Evolutionary conservation across 2,113 vertebrate species (phyloP).

Genomic region (Aegithalos caudatus): DNA sequence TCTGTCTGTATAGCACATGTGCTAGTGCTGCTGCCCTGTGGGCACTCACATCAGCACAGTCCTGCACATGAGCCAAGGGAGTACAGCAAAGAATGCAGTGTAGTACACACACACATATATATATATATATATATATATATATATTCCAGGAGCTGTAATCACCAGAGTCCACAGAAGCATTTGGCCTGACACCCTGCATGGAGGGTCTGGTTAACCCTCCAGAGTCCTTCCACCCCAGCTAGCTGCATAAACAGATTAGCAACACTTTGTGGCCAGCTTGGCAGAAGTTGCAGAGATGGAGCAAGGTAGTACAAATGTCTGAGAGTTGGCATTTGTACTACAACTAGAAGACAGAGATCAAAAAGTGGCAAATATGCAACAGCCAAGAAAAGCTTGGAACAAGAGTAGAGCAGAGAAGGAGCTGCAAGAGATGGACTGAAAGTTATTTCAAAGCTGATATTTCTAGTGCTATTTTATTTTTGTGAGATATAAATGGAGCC

Average conservation of each 20-base stretch:
- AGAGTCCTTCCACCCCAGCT: background rate
- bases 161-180: background rate
- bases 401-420: background rate
- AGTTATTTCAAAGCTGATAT: slow-evolving; percentile 11
- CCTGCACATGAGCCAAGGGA: background rate
- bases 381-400: background rate
- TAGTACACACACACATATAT: too few relatives aligned
- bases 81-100: background rate
- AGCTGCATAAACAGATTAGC: background rate
- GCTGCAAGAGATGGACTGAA: background rate
- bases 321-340: background rate
- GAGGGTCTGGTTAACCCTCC: background rate
- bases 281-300: background rate
- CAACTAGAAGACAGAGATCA: background rate
- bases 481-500: background rate
- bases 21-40: background rate
- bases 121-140: too few relatives aligned
- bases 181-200: accelerated
- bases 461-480: slow-evolving; percentile 5
- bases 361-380: background rate
- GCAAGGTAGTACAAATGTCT: background rate
- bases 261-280: background rate
- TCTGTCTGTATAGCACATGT: too few relatives aligned
- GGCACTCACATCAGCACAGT: background rate
- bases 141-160: background rate